A percentile compares a stretch with the other conserved stretches of the same genome.
Evolutionary conservation across 2,113 vertebrate genomes (phyloP).

Genomic region (Recurvirostra avosetta): DNA sequence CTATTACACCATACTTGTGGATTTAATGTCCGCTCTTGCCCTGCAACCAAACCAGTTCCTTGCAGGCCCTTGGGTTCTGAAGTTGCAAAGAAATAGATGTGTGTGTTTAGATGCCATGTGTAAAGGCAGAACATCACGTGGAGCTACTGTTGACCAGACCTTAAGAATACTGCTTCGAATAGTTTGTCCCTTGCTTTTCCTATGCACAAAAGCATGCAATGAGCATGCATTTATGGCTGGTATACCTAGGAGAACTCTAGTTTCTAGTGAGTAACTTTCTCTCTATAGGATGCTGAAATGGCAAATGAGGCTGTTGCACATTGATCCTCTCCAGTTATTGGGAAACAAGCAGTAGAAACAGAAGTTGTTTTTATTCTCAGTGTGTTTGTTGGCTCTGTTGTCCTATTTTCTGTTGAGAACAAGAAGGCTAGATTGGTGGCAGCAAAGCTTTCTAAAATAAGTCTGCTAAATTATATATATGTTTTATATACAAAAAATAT

Average conservation of each 20-base stretch:
- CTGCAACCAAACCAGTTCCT: neutral
- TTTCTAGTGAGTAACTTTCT: neutral
- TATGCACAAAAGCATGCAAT: fast-evolving
- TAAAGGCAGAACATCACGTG: neutral
- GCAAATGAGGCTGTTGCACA: neutral
- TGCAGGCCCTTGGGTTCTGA: neutral
- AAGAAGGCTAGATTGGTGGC: neutral
- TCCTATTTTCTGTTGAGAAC: neutral
- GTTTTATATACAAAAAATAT: neutral
- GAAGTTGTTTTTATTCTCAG: neutral
- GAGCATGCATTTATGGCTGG: neutral
- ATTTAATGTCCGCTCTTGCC: neutral
- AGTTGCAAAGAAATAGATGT: neutral
- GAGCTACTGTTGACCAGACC: neutral
- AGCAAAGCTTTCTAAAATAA: neutral
- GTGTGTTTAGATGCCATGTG: neutral
- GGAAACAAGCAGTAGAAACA: neutral
- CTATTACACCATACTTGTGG: neutral
- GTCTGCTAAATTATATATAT: neutral
- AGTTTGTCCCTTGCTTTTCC: neutral
- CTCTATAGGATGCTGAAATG: neutral
- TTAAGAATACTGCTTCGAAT: neutral
- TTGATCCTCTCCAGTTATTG: neutral
- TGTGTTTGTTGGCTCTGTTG: neutral
- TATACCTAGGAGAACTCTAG: neutral